phyloP scores from a whole-genome alignment of 2,797 vertebrate species.

The Spinus pinus region DNA sequence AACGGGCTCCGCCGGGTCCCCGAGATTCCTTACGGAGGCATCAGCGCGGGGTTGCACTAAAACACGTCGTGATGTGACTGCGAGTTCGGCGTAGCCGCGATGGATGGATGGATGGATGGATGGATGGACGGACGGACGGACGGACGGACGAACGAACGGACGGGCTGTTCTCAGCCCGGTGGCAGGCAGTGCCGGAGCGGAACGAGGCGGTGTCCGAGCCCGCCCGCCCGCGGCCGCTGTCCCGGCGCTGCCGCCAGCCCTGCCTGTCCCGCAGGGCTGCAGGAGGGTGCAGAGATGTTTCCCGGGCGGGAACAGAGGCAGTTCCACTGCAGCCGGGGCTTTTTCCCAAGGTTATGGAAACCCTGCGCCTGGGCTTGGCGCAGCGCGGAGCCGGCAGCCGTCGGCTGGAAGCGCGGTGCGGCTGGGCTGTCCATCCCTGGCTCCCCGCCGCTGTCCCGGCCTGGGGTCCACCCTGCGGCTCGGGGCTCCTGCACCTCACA shows the following conservation, averaged over 20 bases:
- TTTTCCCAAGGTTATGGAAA: neutral
- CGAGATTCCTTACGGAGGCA: neutral
- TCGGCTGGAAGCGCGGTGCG: rapidly evolving
- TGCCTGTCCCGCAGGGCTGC: rapidly evolving
- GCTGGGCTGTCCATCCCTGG: rapidly evolving
- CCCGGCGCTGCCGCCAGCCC: neutral
- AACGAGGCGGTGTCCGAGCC: rapidly evolving
- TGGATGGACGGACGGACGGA: neutral
- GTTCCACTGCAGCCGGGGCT: neutral
- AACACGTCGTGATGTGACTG: neutral
- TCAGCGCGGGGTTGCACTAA: neutral
- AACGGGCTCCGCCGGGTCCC: no score
- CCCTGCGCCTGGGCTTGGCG: rapidly evolving
- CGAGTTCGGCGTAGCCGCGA: neutral
- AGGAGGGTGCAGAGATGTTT: rapidly evolving
- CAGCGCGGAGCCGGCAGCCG: rapidly evolving
- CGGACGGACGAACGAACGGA: neutral
- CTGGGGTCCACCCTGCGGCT: rapidly evolving
- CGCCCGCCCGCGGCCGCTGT: neutral
- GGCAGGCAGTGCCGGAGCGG: neutral
- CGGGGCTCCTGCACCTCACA: rapidly evolving
- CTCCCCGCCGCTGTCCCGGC: rapidly evolving
- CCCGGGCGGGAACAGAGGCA: neutral
- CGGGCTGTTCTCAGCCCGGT: neutral
- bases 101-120: neutral